phyloP scores from a whole-genome alignment of 2,888 invertebrate species.

The Ochlodes sylvanus region DNA sequence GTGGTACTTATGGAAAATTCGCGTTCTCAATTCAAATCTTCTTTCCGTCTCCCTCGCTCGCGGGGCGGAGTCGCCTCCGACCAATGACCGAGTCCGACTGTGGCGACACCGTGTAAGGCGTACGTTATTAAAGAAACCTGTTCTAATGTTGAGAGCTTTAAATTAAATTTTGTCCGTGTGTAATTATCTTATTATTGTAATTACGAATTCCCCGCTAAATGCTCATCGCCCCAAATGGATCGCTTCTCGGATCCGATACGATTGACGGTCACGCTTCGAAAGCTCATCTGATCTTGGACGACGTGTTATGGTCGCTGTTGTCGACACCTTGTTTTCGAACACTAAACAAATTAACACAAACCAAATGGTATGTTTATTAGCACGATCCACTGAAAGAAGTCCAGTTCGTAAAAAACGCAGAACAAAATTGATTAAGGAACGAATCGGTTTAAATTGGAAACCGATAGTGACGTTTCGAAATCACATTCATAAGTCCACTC shows the following conservation, averaged over 20 bases:
- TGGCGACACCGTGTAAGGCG: constrained; percentile 84
- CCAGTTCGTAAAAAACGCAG: constrained; percentile 75
- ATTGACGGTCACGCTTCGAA: constrained; percentile 65
- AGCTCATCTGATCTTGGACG: constrained; percentile 49
- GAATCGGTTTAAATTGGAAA: constrained; percentile 85
- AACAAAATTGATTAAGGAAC: constrained; percentile 84
- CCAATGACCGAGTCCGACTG: constrained; percentile 82
- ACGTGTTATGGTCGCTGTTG: constrained; percentile 10
- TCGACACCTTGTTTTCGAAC: constrained; percentile 51
- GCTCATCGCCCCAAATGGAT: constrained; percentile 79
- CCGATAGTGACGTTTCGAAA: constrained; percentile 84
- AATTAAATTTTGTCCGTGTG: constrained; percentile 85
- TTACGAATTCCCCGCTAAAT: constrained; percentile 83
- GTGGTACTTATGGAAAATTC: constrained; percentile 85
- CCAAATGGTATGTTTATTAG: constrained; percentile 70
- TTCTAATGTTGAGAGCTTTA: constrained; percentile 85
- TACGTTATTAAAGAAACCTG: constrained; percentile 85
- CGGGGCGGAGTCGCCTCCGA: constrained; percentile 82
- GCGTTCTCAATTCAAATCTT: constrained; percentile 85
- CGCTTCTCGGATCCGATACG: constrained; percentile 61
- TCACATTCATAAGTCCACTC: constrained; percentile 83
- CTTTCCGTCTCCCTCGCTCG: constrained; percentile 81
- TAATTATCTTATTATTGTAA: constrained; percentile 85
- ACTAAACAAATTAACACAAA: constrained; percentile 66
- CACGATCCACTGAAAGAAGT: constrained; percentile 70